phyloP scores from a whole-genome alignment of 2,797 vertebrate genomes.

The Onychomys torridus region DNA sequence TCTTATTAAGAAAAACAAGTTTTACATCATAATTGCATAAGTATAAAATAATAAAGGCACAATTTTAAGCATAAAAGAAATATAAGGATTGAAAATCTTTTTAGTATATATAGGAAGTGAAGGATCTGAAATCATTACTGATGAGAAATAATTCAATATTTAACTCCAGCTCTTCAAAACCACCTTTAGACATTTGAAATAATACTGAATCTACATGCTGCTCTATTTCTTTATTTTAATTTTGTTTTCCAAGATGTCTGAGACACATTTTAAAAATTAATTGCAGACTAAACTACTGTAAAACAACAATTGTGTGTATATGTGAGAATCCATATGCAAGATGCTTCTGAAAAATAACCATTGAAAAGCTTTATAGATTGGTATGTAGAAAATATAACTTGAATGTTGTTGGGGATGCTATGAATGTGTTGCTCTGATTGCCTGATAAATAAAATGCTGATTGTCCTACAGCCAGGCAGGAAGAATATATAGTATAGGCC shows the following conservation, averaged over 20 bases:
- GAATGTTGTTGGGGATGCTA: too few species aligned
- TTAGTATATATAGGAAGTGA: background rate
- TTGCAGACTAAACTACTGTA: background rate
- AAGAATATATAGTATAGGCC: too few species aligned
- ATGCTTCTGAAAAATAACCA: conserved; percentile 23
- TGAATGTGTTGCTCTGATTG: too few species aligned
- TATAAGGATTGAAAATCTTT: background rate
- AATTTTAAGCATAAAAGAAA: background rate
- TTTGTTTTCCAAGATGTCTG: background rate
- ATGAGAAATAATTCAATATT: background rate
- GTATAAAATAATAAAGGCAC: background rate
- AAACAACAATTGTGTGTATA: background rate
- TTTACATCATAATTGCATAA: background rate
- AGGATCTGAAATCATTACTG: background rate
- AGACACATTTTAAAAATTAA: background rate
- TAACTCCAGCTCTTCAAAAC: background rate
- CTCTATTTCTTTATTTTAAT: background rate
- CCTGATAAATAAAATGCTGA: too few species aligned
- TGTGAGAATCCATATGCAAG: background rate
- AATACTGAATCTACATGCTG: background rate
- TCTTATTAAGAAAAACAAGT: conserved; percentile 33
- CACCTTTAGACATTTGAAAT: background rate
- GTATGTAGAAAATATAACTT: background rate
- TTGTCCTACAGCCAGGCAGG: too few species aligned
- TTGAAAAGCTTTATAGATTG: background rate